Evolutionary conservation across 2,113 vertebrate species (phyloP).

Genomic region (Miniopterus natalensis): DNA sequence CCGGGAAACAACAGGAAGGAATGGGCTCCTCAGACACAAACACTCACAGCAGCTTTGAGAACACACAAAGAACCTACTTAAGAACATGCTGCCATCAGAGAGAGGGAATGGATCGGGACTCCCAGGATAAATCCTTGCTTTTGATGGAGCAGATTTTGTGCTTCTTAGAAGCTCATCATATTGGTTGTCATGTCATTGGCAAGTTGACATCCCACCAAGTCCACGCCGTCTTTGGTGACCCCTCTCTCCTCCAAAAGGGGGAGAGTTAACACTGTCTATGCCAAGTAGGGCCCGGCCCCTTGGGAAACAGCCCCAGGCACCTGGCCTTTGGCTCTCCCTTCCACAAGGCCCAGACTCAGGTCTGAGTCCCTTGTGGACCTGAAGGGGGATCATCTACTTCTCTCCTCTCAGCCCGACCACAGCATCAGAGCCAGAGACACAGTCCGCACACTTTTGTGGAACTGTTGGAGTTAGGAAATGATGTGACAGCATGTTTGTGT

Average conservation of each 20-base stretch:
- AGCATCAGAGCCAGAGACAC: background rate
- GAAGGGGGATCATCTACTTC: background rate
- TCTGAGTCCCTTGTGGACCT: background rate
- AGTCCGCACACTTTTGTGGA: background rate
- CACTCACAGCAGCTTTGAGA: too few relatives aligned
- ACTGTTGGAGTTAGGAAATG: background rate
- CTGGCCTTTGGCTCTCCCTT: background rate
- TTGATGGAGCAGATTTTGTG: background rate
- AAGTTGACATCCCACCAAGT: background rate
- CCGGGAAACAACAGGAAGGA: background rate
- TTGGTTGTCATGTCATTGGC: background rate
- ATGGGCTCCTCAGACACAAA: background rate
- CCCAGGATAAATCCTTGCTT: background rate
- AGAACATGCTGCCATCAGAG: background rate
- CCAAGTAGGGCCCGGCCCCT: background rate
- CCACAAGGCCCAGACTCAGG: background rate
- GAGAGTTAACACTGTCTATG: too few relatives aligned
- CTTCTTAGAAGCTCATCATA: background rate
- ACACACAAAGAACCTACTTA: background rate
- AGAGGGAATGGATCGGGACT: background rate
- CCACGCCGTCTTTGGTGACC: background rate
- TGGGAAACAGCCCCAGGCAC: background rate
- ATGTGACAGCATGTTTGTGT: accelerated
- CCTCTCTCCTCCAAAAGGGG: background rate
- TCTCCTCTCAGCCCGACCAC: background rate